These are phyloP conservation scores for Pheosia gnoma DNA, from an alignment of 2,888 invertebrate genomes.

Conservation along the genomic window DNA sequence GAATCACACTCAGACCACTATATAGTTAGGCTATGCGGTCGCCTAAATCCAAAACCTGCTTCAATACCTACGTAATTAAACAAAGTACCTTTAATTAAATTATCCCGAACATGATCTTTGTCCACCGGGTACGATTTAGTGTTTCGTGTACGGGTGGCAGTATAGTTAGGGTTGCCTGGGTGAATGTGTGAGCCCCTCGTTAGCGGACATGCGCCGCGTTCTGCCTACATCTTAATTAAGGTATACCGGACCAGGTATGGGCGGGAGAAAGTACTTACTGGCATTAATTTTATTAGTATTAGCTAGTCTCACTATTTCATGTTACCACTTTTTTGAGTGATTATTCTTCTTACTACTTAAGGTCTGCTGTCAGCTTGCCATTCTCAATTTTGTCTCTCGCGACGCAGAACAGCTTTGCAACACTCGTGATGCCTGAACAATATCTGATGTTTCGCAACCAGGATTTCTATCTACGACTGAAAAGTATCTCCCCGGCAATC, in stretches of 20 bases:
- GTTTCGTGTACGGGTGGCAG: background rate
- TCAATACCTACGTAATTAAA: background rate
- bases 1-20: no score
- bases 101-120: slow-evolving; percentile 3
- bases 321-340: no score
- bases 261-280: slow-evolving; percentile 31
- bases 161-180: slow-evolving; percentile 41
- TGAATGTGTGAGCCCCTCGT: slow-evolving; percentile 75
- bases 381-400: no score
- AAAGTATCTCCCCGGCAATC: no score
- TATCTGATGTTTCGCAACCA: no score
- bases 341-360: no score
- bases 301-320: no score
- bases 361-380: no score
- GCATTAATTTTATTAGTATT: background rate
- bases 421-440: no score
- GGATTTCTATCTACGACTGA: no score
- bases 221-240: slow-evolving; percentile 82
- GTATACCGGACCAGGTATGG: slow-evolving; percentile 37
- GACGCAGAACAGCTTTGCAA: no score
- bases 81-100: background rate
- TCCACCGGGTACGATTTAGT: background rate
- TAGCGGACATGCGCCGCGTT: slow-evolving; percentile 73
- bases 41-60: background rate
- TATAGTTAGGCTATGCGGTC: no score